Evolutionary conservation across 2,888 invertebrate genomes (phyloP), one percentile per base, ranked within the genome.

Genomic region (Pseudolycoriella hygida): DNA sequence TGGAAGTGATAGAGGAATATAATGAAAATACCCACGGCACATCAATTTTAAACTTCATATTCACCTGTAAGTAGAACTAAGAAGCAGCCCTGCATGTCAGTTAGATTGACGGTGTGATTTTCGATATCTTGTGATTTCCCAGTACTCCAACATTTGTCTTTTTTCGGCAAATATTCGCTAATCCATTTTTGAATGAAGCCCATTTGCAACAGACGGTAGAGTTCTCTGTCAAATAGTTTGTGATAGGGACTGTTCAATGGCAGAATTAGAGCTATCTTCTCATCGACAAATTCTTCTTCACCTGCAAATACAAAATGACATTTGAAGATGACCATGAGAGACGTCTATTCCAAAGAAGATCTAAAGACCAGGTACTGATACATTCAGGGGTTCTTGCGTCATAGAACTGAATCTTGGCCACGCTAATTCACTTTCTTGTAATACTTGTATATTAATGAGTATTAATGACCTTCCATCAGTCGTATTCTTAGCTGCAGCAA

Each of bases 81-180:
- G 65, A 90, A 90, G 19, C 87, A 89, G 11, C 90, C 92, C 62
- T 90, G 88, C 89, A 90, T 92, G 56, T 92, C 90, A 44, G 80
- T 74, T 53, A 90, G 70, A 60, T 87, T 86, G 38, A 92, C 90
- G 32, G 85, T 87, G 56, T 89, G 85, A 58, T 86, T 88, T 49
- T 77, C 77, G n/a, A 79, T 82, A 61, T 80, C 80, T 0, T 76
- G 67, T 12, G 68, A 61, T 17, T 71, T 61, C 2, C 72, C 69
- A 42, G 69, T 72, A 59, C 74, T 79, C 73, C 73, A 85, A 57
- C 90, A 92, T 50, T 79, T 77, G 61, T 89, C 84, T 51, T 76
- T 78, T 54, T 75, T 73, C 0, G 88, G 87, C 55, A 85, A 66
- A 62, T 82, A 83, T 30, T 77, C 77, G 19, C 72, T 67, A 49